Evolutionary conservation across 2,113 vertebrate species (phyloP), one percentile per base, ranked within the genome.

Genomic region (Zapornia atra): DNA sequence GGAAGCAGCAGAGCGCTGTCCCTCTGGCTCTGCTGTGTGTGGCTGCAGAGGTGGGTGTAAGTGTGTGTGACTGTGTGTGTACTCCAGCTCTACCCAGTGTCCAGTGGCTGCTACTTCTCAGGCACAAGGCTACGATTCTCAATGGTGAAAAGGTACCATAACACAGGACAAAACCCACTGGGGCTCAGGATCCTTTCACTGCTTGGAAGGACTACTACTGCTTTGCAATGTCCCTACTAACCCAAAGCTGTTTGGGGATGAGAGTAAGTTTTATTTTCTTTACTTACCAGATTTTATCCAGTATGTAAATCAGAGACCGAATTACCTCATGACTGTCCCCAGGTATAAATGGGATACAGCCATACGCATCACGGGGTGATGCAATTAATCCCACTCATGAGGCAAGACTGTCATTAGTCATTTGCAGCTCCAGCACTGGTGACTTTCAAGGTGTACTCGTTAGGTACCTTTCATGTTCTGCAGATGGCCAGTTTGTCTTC

Each of bases 361-460:
- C 91, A 82, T 10, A 53, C 61, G 73, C 51, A 34, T 48, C 77
- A 11, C n/a, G 42, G 64, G 92, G 18, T 48, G 64, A 44, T 72
- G 94, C 81, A 83, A 94, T 92, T 88, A 96, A 95, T 94, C 90
- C 76, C 36, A 22, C 60, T 93, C 36, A 4, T 2, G 64, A 93
- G 84, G 76, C 72, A 92, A 82, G 81, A 9, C 44, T 66, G 80
- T 80, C 60, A 33, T 86, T 75, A 93, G 61, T 92, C 84, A 44
- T 75, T 38, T 84, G 94, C 59, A 84, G 91, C 92, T 88, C 54
- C 82, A 38, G 82, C 87, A 18, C 77, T 22, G 76, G 82, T 68
- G 93, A 85, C 92, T 88, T 91, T 86, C 81, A 96, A 95, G 92
- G 88, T 93, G 88, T 89, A 89, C 76, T 94, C 69, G 36, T 93